Base-by-base conservation (phyloP, 2,888 invertebrate genomes). In the Marasmarcha lunaedactyla region DNA sequence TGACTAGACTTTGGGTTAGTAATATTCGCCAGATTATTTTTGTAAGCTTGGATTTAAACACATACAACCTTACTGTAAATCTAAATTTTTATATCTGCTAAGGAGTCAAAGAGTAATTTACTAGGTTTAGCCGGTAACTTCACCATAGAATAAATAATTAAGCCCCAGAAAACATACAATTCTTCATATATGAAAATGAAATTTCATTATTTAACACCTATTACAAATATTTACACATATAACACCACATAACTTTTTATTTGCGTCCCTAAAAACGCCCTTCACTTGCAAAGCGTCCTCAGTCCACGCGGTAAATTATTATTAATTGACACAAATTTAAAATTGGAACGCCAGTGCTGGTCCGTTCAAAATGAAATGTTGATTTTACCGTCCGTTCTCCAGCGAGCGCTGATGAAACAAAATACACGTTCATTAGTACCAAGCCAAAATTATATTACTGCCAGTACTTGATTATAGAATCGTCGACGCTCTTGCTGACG, bases 401-500 rank as follows among this genome's bases (percentile, higher is more conserved):
- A 42, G 43, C 34, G 61, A 57, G 63, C 55, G 66, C 66, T 65
- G 69, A 73, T 68, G 74, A 76, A 77, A 77, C 74, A 76, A 79
- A 78, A 77, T 79, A 73, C 67, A 73, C 71, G 71, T 77, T 79
- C 77, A 76, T 78, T 78, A 77, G 72, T 62, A 70, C 63, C 61
- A 59, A 64, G 63, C 60, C 57, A 61, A 73, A 74, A 77, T 77
- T 67, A 71, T 70, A 74, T 77, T 74, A 72, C 67, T 62, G 62
- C 58, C 61, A 50, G 67, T 59, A 65, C 67, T 72, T 72, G 71
- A 71, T 72, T 76, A 74, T 74, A 59, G 67, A 69, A 68, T 70
- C 65, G 59, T 55, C 55, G 55, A 50, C 54, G 51, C 7, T 20
- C 20, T 3, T 20, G 20, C 20, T 48, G 44, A 12, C 42, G 52